phyloP scores from a whole-genome alignment of 2,797 vertebrate species.

The Trematomus bernacchii region DNA sequence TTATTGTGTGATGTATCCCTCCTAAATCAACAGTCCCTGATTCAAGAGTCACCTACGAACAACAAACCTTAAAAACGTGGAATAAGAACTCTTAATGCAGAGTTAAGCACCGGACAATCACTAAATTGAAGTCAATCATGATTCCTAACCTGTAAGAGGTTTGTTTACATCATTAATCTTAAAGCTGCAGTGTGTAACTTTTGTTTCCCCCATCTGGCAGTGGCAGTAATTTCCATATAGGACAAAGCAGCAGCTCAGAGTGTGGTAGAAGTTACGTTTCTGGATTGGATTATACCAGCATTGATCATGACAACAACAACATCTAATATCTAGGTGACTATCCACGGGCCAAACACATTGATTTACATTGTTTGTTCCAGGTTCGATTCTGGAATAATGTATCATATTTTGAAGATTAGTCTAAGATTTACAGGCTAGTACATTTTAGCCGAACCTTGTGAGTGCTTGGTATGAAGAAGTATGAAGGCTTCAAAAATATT shows the following conservation, averaged over 20 bases:
- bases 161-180: neutral
- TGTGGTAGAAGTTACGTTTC: too few species aligned
- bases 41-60: neutral
- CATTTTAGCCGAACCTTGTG: neutral
- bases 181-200: neutral
- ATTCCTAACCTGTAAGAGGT: constrained; percentile 2
- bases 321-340: neutral
- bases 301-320: too few species aligned
- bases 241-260: too few species aligned
- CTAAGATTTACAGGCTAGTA: neutral
- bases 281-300: too few species aligned
- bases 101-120: neutral
- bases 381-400: neutral
- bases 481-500: neutral
- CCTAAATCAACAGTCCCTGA: neutral
- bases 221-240: too few species aligned
- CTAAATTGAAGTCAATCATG: neutral
- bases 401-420: neutral
- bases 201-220: too few species aligned
- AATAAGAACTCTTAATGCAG: neutral
- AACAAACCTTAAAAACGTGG: neutral
- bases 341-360: neutral
- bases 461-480: neutral
- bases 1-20: neutral
- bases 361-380: neutral